Base-by-base conservation (phyloP, 1,140 invertebrate species). In the Drosophila pandora region DNA sequence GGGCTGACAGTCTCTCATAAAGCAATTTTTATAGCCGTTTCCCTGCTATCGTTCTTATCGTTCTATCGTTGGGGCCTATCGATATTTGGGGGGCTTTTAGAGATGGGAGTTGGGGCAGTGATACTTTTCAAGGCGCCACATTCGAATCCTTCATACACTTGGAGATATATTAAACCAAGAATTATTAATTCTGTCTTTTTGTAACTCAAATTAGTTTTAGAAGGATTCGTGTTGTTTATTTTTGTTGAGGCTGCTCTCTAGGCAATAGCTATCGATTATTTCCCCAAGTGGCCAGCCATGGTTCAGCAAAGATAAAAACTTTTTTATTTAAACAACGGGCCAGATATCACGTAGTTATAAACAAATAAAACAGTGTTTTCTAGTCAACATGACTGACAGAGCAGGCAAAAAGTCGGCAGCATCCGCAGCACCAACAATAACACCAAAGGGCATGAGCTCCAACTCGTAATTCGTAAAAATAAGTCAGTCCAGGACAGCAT, bases 361-460 rank as follows among this genome's bases (percentile, higher is more conserved):
- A 79, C 82, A 87, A 87, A 87, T 87, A 87, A 88, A 88, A 79
- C 82, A 88, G 78, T 87, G 78, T 73, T 87, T 67, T 82, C 83
- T 76, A 85, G 78, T 76, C 72, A 74, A 81, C 68, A 47, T 84
- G 83, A 87, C 69, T 82, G 82, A 82, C 82, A 87, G 64, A 70
- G 70, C 56, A 49, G 69, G 56, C 59, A 69, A 55, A 41, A 60
- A 67, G 61, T 65, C 63, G 55, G 49, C 71, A 84, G 47, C 49
- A 76, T 50, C 65, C 22, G 48, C 47, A 79, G 50, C 55, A 84
- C 56, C 34, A 63, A 55, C 50, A 68, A 72, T 72, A 79, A 76
- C 67, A 69, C 47, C 59, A 53, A 65, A 47, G 58, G 52, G 25
- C 55, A 61, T 37, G 47, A 67, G 54, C 60, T 64, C 48, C 41